phyloP scores from a whole-genome alignment of 2,113 vertebrate genomes.

The Serinus canaria region DNA sequence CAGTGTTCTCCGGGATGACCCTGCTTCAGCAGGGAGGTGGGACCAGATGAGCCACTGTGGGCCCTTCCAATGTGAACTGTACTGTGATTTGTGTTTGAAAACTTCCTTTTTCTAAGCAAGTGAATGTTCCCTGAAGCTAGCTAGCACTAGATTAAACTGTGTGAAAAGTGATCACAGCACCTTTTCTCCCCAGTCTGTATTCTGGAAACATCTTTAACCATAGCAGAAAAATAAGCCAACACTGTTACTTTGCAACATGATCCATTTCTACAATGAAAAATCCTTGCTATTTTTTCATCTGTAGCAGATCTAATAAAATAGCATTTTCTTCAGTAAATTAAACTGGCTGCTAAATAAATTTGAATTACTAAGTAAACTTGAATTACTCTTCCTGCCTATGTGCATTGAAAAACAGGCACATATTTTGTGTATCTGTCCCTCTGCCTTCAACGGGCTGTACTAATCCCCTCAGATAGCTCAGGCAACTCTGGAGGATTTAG shows the following conservation, averaged over 20 bases:
- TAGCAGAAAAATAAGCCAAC: not conserved
- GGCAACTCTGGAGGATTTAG: not conserved
- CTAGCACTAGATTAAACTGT: not conserved
- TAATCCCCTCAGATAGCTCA: not conserved
- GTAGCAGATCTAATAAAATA: not conserved
- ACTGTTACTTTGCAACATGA: not conserved
- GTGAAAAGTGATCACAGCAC: not conserved
- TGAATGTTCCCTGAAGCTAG: not conserved
- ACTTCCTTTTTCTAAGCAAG: not conserved
- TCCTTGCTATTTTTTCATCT: not conserved
- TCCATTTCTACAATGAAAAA: not conserved
- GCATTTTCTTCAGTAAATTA: not conserved
- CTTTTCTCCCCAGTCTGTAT: not conserved
- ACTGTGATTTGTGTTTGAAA: not conserved
- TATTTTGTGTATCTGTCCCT: not conserved
- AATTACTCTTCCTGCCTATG: not conserved
- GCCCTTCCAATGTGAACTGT: not conserved
- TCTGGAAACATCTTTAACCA: not conserved
- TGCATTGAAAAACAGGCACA: not conserved
- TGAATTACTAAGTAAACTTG: not conserved
- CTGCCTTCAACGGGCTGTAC: not conserved
- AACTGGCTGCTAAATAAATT: not conserved
- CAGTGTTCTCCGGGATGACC: not conserved
- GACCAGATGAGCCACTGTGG: not conserved
- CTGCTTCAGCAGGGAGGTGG: not conserved